Evolutionary conservation across 2,888 invertebrate species (phyloP).

Genomic region (Ypsolopha scabrella): DNA sequence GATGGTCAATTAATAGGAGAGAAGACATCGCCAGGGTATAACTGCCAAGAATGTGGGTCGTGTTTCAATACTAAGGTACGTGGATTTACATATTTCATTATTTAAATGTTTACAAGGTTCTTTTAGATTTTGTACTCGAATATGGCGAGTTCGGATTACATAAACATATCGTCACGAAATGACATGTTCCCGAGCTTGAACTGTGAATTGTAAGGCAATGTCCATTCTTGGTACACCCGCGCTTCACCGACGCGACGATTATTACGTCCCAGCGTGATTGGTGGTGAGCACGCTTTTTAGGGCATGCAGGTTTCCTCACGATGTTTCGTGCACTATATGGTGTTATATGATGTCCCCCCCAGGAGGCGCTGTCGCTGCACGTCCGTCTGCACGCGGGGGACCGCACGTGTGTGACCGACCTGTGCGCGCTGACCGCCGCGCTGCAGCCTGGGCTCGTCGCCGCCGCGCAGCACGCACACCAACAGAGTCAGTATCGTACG

Average conservation of each 20-base stretch:
- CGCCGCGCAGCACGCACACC: constrained; percentile 22
- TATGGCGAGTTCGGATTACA: too few relatives aligned
- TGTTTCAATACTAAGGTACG: constrained; percentile 63
- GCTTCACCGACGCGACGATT: too few relatives aligned
- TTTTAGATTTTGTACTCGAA: too few relatives aligned
- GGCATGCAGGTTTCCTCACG: too few relatives aligned
- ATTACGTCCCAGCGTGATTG: too few relatives aligned
- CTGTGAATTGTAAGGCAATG: too few relatives aligned
- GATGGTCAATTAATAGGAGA: constrained; percentile 57
- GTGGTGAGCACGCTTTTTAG: too few relatives aligned
- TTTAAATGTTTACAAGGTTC: not conserved
- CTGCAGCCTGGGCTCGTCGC: constrained; percentile 77
- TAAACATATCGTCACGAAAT: too few relatives aligned
- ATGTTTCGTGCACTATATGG: too few relatives aligned
- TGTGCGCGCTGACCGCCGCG: constrained; percentile 84
- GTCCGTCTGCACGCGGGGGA: constrained; percentile 85
- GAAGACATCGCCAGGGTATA: constrained; percentile 49
- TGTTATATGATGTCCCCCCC: constrained; percentile 18
- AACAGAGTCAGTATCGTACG: constrained; percentile 20
- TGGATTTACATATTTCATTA: not conserved
- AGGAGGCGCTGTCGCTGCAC: constrained; percentile 83
- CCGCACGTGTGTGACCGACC: constrained; percentile 82
- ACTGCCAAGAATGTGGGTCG: constrained; percentile 62
- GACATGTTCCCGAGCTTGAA: too few relatives aligned
- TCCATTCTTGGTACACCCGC: too few relatives aligned